Percentiles rank a stretch among this genome's conserved stretches.
phyloP scores from a whole-genome alignment of 2,888 invertebrate genomes.

The Leucophenga maculata region DNA sequence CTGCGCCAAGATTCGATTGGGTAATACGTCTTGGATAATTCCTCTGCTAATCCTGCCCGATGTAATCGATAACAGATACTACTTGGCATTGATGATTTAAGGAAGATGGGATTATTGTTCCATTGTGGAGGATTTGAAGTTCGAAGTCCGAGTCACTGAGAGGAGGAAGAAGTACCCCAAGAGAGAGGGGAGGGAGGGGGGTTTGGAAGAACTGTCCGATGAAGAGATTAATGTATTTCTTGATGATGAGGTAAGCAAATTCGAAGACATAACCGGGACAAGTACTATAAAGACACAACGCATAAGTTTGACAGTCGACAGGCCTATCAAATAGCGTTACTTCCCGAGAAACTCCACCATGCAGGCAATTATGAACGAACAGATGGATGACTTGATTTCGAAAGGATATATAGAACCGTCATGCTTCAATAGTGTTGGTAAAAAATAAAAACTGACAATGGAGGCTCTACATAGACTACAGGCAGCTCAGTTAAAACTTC shows the following conservation, averaged over 20 bases:
- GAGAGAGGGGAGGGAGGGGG: no score
- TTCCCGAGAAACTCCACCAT: no score
- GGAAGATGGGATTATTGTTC: no score
- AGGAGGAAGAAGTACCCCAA: no score
- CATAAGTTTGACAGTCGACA: not conserved
- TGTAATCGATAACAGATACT: no score
- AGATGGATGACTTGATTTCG: not conserved
- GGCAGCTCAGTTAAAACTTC: not conserved
- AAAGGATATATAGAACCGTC: not conserved
- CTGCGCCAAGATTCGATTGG: no score
- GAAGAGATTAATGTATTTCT: not conserved
- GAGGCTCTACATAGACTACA: not conserved
- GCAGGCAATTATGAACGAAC: not conserved
- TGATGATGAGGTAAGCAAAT: not conserved
- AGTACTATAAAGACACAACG: not conserved
- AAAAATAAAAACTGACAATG: not conserved
- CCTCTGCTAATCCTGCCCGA: no score
- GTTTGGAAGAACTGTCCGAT: not conserved
- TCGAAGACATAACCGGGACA: not conserved
- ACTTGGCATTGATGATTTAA: no score
- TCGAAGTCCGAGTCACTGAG: no score
- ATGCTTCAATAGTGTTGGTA: conserved; percentile 2
- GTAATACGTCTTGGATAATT: no score
- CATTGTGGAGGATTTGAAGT: no score
- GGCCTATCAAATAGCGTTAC: conserved; percentile 1